These are phyloP conservation scores for Lordiphosa clarofinis DNA, from an alignment of 1,140 invertebrate species.

Conservation along the genomic window DNA sequence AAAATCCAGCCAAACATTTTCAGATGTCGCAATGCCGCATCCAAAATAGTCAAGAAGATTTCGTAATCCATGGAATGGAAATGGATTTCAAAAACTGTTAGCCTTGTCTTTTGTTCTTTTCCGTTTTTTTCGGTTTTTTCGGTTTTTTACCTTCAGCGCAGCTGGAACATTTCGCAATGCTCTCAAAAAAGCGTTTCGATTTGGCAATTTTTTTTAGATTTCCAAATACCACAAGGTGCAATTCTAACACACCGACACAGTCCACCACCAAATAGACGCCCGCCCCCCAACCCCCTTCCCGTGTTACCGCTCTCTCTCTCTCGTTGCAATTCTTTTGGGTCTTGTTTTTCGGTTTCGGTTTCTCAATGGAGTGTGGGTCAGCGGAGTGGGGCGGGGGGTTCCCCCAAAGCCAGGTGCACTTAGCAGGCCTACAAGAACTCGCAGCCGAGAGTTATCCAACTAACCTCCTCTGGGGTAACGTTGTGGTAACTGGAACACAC, in stretches of 20 bases:
- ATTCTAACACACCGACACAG: constrained; percentile 59
- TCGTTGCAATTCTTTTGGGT: constrained; percentile 58
- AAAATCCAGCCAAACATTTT: too few species aligned
- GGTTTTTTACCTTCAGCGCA: constrained; percentile 67
- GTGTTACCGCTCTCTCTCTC: constrained; percentile 7
- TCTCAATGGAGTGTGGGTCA: constrained; percentile 54
- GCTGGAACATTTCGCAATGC: constrained; percentile 73
- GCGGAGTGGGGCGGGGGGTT: constrained; percentile 21
- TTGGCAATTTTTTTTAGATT: constrained; percentile 74
- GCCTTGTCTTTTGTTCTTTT: constrained; percentile 35
- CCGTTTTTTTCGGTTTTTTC: constrained; percentile 15
- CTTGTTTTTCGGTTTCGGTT: constrained; percentile 29
- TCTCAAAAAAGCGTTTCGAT: constrained; percentile 61
- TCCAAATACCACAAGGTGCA: constrained; percentile 77
- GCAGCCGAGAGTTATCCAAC: constrained; percentile 54
- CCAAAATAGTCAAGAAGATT: constrained; percentile 61
- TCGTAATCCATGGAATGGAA: constrained; percentile 31
- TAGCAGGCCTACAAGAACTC: constrained; percentile 10
- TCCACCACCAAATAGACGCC: constrained; percentile 9
- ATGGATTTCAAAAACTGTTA: constrained; percentile 13
- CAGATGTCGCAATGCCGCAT: constrained; percentile 37
- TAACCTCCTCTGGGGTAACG: constrained; percentile 21
- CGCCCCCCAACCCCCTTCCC: background rate
- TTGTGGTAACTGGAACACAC: constrained; percentile 41
- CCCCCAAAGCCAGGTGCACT: constrained; percentile 33